Percentiles rank a stretch among this genome's conserved stretches.
phyloP scores from a whole-genome alignment of 2,888 invertebrate genomes.

The Nephrotoma appendiculata region DNA sequence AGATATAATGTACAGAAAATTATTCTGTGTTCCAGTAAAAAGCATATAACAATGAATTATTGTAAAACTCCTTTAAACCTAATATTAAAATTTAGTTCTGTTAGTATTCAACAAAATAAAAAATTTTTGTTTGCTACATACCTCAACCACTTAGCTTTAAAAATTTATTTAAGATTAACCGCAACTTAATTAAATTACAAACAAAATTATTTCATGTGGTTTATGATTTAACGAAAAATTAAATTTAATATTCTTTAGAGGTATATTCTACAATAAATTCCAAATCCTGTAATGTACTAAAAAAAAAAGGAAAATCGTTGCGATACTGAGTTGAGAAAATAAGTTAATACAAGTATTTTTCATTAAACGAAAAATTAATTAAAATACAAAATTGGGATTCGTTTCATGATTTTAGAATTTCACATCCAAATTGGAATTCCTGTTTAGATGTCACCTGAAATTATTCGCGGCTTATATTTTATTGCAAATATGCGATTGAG shows the following conservation, averaged over 20 bases:
- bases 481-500: not conserved
- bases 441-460: not conserved
- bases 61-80: no score
- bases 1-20: no score
- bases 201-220: not conserved
- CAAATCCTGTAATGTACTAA: not conserved
- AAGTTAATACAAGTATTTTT: not conserved
- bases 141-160: not conserved
- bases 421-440: not conserved
- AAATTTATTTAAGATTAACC: not conserved
- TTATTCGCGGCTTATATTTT: not conserved
- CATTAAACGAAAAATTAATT: not conserved
- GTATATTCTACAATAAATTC: not conserved
- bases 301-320: not conserved
- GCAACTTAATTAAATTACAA: not conserved
- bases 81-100: no score
- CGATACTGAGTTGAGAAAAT: not conserved
- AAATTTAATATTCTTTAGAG: not conserved
- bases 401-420: not conserved
- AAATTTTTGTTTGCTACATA: no score
- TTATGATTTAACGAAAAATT: not conserved
- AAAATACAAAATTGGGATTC: not conserved
- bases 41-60: no score
- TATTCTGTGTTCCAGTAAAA: no score
- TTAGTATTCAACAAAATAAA: no score